These are phyloP conservation scores for Metridium senile DNA, from an alignment of 92 coral and sea anemone genomes.

Conservation along the genomic window DNA sequence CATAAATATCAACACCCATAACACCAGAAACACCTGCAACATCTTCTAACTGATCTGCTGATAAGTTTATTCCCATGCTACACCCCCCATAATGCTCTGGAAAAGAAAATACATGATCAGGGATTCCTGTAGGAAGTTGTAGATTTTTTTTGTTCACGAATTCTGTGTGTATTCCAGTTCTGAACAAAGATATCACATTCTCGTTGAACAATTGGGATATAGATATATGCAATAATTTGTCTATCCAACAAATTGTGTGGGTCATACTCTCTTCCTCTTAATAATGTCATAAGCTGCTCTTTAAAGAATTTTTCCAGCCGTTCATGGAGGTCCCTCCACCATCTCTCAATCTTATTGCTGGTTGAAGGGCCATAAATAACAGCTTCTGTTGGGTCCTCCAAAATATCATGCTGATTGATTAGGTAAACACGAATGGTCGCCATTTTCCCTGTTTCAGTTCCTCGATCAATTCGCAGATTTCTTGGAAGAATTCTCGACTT, in stretches of 20 bases:
- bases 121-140: slow-evolving; percentile 72
- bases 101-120: slow-evolving; percentile 66
- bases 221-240: slow-evolving; percentile 56
- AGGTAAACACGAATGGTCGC: slow-evolving; percentile 56
- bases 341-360: slow-evolving; percentile 64
- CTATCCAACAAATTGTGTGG: slow-evolving; percentile 23
- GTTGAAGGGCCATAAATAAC: slow-evolving; percentile 76
- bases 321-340: slow-evolving; percentile 76
- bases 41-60: slow-evolving; percentile 52
- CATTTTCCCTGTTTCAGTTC: slow-evolving; percentile 83
- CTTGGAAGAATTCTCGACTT: slow-evolving; percentile 49
- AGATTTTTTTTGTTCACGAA: slow-evolving; percentile 61
- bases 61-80: slow-evolving; percentile 46
- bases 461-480: slow-evolving; percentile 51
- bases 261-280: slow-evolving; percentile 60
- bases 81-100: slow-evolving; percentile 62
- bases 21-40: slow-evolving; percentile 63
- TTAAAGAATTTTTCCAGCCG: slow-evolving; percentile 52
- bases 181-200: slow-evolving; percentile 51
- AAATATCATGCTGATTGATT: slow-evolving; percentile 40
- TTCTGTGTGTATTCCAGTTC: slow-evolving; percentile 71
- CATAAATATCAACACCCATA: slow-evolving; percentile 25
- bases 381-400: slow-evolving; percentile 63
- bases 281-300: slow-evolving; percentile 39
- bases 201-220: slow-evolving; percentile 54